A percentile compares a stretch with the other conserved stretches of the same genome.
These are phyloP conservation scores for Pterostichus madidus DNA, from an alignment of 2,888 invertebrate species.

Conservation along the genomic window DNA sequence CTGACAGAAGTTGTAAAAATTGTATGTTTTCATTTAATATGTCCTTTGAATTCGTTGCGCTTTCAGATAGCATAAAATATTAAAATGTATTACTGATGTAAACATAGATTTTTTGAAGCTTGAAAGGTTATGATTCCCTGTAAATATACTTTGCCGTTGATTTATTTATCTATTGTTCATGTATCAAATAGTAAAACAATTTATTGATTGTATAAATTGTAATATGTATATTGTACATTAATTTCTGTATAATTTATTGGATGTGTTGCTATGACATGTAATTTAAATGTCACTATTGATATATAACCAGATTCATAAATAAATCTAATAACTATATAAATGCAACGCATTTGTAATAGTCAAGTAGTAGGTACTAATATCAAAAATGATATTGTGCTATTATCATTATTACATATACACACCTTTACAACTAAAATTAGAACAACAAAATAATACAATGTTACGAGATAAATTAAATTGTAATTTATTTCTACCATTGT, in stretches of 20 bases:
- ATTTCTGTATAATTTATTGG: slow-evolving; percentile 43
- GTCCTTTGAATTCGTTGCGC: no score
- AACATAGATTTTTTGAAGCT: not conserved
- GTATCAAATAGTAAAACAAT: slow-evolving; percentile 11
- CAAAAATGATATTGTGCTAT: slow-evolving; percentile 11
- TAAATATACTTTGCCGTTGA: slow-evolving; percentile 15
- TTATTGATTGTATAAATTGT: not conserved
- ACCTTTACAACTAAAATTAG: not conserved
- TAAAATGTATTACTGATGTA: not conserved
- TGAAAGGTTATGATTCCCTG: slow-evolving; percentile 10
- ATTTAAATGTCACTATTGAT: slow-evolving; percentile 44
- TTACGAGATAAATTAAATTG: no score
- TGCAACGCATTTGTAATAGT: slow-evolving; percentile 19
- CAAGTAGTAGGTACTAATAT: slow-evolving; percentile 1
- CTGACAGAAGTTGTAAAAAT: no score
- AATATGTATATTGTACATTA: slow-evolving; percentile 39
- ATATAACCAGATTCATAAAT: slow-evolving; percentile 32
- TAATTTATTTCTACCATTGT: no score
- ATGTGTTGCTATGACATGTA: slow-evolving; percentile 14
- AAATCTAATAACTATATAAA: slow-evolving; percentile 20
- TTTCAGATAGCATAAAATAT: no score
- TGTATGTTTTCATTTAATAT: no score
- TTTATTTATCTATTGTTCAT: slow-evolving; percentile 14
- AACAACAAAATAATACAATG: slow-evolving; percentile 4
- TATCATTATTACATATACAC: slow-evolving; percentile 6